phyloP scores from a whole-genome alignment of 92 coral and sea anemone genomes.

The Galaxea fascicularis region DNA sequence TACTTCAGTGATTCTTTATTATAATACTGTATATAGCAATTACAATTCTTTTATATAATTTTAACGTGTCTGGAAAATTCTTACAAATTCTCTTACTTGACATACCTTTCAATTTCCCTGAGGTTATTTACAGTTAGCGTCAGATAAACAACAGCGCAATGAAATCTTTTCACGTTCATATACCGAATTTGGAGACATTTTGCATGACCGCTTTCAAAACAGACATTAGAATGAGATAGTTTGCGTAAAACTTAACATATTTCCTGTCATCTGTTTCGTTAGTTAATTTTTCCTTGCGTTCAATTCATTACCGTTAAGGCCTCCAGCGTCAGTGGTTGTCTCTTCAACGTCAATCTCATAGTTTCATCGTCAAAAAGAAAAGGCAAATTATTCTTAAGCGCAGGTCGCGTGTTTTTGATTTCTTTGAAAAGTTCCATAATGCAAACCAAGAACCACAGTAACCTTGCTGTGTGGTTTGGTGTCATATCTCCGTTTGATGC shows the following conservation, averaged over 20 bases:
- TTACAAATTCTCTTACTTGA: not conserved
- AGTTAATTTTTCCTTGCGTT: not conserved
- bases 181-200: conserved; percentile 9
- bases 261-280: not conserved
- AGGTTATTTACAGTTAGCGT: conserved; percentile 5
- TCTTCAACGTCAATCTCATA: too few relatives aligned
- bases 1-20: not conserved
- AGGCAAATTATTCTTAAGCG: not conserved
- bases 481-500: not conserved
- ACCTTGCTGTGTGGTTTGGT: too few relatives aligned
- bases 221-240: too few relatives aligned
- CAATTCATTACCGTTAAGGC: too few relatives aligned
- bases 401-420: not conserved
- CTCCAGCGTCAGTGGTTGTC: too few relatives aligned
- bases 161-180: not conserved
- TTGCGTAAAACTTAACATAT: too few relatives aligned
- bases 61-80: conserved; percentile 6
- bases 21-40: not conserved
- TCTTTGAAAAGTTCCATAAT: not conserved
- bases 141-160: not conserved
- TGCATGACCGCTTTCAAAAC: not conserved
- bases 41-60: not conserved
- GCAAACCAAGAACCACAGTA: not conserved
- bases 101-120: conserved; percentile 5
- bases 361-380: too few relatives aligned